Base-by-base conservation (phyloP, 2,113 vertebrate species). In the Cisticola juncidis region DNA sequence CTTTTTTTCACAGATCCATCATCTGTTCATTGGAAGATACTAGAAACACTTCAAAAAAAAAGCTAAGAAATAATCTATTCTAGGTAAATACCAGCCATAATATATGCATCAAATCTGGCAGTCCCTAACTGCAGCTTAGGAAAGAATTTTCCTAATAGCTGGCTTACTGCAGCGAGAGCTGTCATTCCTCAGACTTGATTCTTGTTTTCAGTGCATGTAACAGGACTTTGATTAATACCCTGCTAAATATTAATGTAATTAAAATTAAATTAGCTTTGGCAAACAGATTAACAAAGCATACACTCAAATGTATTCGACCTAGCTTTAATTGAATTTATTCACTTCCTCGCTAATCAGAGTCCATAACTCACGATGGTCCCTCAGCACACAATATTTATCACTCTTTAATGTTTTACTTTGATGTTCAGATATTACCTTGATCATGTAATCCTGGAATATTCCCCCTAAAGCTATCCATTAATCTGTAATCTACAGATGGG, bases 201-300 rank as follows among this genome's bases (percentile, higher is more conserved):
- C 51, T 88, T 87, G 92, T 93, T 79, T 88, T 50, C 81, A 78
- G 25, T 78, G 45, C 56, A 86, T 61, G 68, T 91, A 96, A 95
- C 60, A 81, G 38, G 81, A 89, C 71, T 88, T 94, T 88, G 89
- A 96, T 94, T 97, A 95, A 95, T 92, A 93, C 25, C 40, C 87
- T 92, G 80, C 51, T 93, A 95, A 96, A 93, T 92, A 96, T 94
- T 94, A 94, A 92, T 80, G 85, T 86, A 94, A 96, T 94, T 96
- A 96, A 95, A 96, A 91, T 86, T 81, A 96, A 92, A 96, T 92
- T 92, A 94, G 54, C 74, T 93, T 92, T 81, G 81, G 50, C 83
- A 96, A 97, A 96, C 81, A 96, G 74, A 95, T 94, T 94, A 96
- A 86, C 87, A 92, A 95, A 93, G 79, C 90, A 93, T 71, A 92